phyloP scores from a whole-genome alignment of 2,113 vertebrate genomes.

The Numida meleagris region DNA sequence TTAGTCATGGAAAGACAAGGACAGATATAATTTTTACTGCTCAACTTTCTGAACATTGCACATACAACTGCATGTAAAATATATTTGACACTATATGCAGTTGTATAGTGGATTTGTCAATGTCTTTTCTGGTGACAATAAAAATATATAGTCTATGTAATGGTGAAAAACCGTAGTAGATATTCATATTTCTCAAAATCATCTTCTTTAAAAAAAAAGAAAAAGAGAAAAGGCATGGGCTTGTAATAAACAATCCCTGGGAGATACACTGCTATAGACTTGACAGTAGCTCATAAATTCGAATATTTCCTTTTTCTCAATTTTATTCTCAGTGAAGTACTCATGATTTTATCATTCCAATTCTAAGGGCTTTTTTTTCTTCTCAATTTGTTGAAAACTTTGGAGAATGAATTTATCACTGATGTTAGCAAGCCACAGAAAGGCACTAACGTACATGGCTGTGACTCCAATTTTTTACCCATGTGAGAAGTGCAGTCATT shows the following conservation, averaged over 20 bases:
- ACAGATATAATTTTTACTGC: not conserved
- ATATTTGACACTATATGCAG: not conserved
- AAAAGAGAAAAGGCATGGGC: not conserved
- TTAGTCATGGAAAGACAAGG: constrained; percentile 25
- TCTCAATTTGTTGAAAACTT: not conserved
- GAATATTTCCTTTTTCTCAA: not conserved
- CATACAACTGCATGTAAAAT: not conserved
- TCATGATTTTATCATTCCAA: not conserved
- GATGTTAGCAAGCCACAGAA: not conserved
- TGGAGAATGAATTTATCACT: not conserved
- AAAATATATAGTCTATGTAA: not conserved
- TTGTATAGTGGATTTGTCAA: not conserved
- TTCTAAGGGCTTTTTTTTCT: not conserved
- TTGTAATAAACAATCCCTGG: not conserved
- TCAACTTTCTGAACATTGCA: not conserved
- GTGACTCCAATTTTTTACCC: not conserved
- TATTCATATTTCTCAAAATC: not conserved
- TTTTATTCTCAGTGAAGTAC: not conserved
- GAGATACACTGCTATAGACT: not conserved
- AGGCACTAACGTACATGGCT: not conserved
- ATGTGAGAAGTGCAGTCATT: accelerated
- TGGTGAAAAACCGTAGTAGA: not conserved
- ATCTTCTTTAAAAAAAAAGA: not conserved
- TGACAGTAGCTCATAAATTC: not conserved
- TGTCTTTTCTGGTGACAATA: not conserved